phyloP scores from a whole-genome alignment of 2,888 invertebrate genomes.

The Carabus problematicus region DNA sequence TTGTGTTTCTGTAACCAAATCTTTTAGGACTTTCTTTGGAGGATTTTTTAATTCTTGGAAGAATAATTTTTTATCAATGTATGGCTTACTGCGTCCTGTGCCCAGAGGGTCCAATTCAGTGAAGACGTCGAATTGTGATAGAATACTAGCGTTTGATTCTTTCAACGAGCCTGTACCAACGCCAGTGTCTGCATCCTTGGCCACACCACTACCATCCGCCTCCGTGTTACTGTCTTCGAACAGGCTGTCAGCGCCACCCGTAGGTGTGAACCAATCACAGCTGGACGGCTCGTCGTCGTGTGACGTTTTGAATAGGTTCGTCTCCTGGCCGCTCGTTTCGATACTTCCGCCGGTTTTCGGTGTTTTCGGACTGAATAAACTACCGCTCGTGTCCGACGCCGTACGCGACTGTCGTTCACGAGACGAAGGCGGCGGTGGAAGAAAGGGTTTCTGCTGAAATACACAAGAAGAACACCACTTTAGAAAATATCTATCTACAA shows the following conservation, averaged over 20 bases:
- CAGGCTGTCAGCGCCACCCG: constrained; percentile 52
- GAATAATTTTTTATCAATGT: constrained; percentile 95
- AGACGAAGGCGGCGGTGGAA: constrained; percentile 55
- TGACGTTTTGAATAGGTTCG: constrained; percentile 37
- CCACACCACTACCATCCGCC: constrained; percentile 8
- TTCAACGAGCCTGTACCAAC: constrained; percentile 49
- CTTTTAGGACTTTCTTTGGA: constrained; percentile 90
- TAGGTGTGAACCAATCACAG: constrained; percentile 58
- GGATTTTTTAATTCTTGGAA: constrained; percentile 96
- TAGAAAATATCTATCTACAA: not conserved
- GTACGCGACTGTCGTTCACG: constrained; percentile 49
- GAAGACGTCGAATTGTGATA: constrained; percentile 80
- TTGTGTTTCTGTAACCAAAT: constrained; percentile 65
- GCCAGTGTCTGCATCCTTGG: constrained; percentile 42
- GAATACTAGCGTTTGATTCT: constrained; percentile 48
- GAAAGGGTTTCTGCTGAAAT: constrained; percentile 50
- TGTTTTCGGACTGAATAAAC: constrained; percentile 57
- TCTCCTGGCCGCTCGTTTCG: constrained; percentile 45
- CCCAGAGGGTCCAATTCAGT: constrained; percentile 93
- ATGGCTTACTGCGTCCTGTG: constrained; percentile 89
- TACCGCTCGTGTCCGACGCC: constrained; percentile 54
- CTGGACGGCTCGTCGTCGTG: constrained; percentile 53
- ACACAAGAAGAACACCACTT: constrained; percentile 6
- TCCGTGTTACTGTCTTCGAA: constrained; percentile 51
- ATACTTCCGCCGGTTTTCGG: constrained; percentile 53